Conservation (phyloP, 2,888 invertebrate genomes). For the Drosophila mercatorum region DNA sequence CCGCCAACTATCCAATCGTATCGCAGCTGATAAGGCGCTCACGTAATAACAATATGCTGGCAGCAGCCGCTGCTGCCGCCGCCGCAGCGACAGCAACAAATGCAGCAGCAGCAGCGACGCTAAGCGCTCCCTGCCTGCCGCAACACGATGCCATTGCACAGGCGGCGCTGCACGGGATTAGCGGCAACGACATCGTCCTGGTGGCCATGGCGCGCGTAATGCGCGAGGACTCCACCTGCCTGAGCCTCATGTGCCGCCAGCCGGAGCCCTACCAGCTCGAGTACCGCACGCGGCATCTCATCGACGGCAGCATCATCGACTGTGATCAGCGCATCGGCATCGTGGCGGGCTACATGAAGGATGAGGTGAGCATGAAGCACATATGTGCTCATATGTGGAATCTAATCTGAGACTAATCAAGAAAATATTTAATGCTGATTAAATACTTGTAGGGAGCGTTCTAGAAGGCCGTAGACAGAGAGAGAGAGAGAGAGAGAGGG, state of each 20-base stretch:
- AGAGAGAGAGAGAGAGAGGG: background rate
- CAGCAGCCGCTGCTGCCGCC: slow-evolving; percentile 46
- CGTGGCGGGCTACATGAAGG: slow-evolving; percentile 94
- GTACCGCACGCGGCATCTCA: slow-evolving; percentile 94
- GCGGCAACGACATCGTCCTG: slow-evolving; percentile 88
- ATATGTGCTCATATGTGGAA: background rate
- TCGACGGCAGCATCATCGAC: slow-evolving; percentile 95
- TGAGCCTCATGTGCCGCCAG: slow-evolving; percentile 88
- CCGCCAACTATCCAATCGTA: slow-evolving; percentile 85
- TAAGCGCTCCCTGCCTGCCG: slow-evolving; percentile 55
- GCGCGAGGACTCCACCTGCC: slow-evolving; percentile 85
- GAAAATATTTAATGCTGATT: background rate
- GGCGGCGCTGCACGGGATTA: slow-evolving; percentile 85
- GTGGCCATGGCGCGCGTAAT: slow-evolving; percentile 91
- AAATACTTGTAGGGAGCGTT: background rate
- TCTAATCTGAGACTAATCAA: slow-evolving; percentile 4
- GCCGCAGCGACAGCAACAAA: slow-evolving; percentile 50
- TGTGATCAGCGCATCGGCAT: slow-evolving; percentile 96
- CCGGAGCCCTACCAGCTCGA: slow-evolving; percentile 91
- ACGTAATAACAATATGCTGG: slow-evolving; percentile 79
- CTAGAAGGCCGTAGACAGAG: background rate
- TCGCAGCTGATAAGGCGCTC: slow-evolving; percentile 85
- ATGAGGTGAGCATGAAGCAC: slow-evolving; percentile 88
- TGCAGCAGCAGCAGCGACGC: slow-evolving; percentile 44
- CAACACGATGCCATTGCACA: slow-evolving; percentile 84